These are phyloP conservation scores for Pomatorhinus ruficollis DNA, from an alignment of 2,113 vertebrate genomes.

Conservation along the genomic window DNA sequence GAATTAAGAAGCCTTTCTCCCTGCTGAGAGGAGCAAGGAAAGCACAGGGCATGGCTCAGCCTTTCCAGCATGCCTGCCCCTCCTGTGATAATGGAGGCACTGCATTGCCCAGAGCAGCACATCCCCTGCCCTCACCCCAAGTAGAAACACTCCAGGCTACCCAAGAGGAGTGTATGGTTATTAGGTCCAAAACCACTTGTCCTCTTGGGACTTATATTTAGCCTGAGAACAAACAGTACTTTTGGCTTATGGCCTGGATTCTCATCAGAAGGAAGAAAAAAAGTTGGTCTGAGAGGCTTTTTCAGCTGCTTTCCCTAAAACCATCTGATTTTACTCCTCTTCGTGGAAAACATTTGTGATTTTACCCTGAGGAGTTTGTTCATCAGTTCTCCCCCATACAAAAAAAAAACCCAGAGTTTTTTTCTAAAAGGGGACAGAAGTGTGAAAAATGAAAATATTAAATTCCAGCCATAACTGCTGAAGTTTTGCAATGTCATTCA, in stretches of 20 bases:
- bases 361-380: neutral
- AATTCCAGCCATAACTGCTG: conserved; percentile 24
- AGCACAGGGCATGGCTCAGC: neutral
- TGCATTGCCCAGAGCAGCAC: neutral
- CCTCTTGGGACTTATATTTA: neutral
- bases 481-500: conserved; percentile 27
- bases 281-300: neutral
- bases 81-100: accelerated
- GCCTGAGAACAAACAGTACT: conserved; percentile 14
- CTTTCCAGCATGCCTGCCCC: neutral
- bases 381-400: neutral
- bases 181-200: neutral
- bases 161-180: accelerated
- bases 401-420: accelerated
- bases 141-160: neutral
- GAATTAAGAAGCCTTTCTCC: neutral
- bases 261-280: neutral
- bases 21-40: neutral
- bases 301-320: neutral
- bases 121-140: neutral
- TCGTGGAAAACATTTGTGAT: neutral
- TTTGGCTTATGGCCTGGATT: neutral
- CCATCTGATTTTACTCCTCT: neutral
- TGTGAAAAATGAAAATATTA: neutral
- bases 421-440: neutral